phyloP scores from a whole-genome alignment of 2,888 invertebrate species.

The Acronicta leporina region DNA sequence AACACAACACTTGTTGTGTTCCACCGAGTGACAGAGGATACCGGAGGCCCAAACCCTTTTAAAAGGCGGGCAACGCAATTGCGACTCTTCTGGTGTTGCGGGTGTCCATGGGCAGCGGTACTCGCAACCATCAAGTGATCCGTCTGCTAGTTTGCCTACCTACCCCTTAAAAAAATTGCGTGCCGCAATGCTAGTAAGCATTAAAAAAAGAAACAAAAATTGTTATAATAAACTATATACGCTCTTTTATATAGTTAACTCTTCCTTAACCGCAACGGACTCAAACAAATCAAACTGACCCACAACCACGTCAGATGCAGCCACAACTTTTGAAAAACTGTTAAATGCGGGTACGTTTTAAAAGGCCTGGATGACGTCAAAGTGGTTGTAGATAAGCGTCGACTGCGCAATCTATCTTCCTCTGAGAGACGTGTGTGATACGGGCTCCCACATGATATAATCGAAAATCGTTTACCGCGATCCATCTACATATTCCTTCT shows the following conservation, averaged over 20 bases:
- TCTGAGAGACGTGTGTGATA: constrained; percentile 74
- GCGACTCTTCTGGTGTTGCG: too few relatives aligned
- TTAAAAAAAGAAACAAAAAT: too few relatives aligned
- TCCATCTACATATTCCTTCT: constrained; percentile 73
- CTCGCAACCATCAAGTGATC: too few relatives aligned
- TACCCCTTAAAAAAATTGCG: too few relatives aligned
- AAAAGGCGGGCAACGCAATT: too few relatives aligned
- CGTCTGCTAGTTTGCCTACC: too few relatives aligned
- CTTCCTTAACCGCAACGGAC: neutral
- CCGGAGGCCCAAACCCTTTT: too few relatives aligned
- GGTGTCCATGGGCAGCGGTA: too few relatives aligned
- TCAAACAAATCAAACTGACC: constrained; percentile 40
- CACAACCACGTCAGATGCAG: constrained; percentile 38
- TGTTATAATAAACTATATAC: too few relatives aligned
- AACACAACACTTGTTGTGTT: too few relatives aligned
- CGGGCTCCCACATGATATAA: constrained; percentile 76
- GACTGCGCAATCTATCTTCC: constrained; percentile 80
- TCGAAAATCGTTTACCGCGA: constrained; percentile 78
- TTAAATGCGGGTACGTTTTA: constrained; percentile 70
- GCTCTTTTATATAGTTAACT: neutral
- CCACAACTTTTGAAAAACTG: constrained; percentile 51
- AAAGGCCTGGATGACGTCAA: constrained; percentile 71
- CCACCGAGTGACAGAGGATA: too few relatives aligned
- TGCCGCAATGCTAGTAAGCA: too few relatives aligned
- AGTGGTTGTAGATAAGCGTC: constrained; percentile 74